Percentiles rank a stretch among this genome's conserved stretches.
Evolutionary conservation across 2,113 vertebrate genomes (phyloP).

Genomic region (Dromaius novaehollandiae): DNA sequence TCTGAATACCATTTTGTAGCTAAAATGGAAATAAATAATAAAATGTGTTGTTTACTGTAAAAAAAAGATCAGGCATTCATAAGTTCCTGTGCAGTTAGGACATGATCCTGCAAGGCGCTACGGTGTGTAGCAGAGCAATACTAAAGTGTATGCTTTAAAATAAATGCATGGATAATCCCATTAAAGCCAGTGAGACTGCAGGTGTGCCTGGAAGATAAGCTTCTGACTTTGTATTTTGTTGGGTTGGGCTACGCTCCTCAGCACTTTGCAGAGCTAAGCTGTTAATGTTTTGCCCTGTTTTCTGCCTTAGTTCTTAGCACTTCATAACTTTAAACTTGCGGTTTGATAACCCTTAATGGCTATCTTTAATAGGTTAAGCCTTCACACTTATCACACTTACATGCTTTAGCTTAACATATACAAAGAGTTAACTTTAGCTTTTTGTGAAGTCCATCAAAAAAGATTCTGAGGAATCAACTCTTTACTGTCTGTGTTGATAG

Average conservation of each 20-base stretch:
- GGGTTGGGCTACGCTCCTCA: neutral
- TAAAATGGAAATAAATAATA: neutral
- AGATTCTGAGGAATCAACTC: neutral
- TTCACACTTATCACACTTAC: neutral
- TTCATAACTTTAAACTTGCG: neutral
- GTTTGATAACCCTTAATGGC: neutral
- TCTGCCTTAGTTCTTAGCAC: neutral
- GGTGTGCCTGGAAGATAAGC: neutral
- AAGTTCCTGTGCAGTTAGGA: neutral
- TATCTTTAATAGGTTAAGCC: neutral
- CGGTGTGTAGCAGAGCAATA: neutral
- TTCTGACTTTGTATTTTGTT: neutral
- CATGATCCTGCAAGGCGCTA: neutral
- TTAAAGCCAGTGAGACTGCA: neutral
- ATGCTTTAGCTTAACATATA: fast-evolving
- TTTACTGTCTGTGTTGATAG: neutral
- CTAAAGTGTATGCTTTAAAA: neutral
- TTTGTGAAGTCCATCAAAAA: neutral
- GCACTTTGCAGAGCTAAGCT: neutral
- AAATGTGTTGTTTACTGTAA: neutral
- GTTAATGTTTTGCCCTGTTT: neutral
- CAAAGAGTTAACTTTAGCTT: neutral
- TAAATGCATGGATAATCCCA: neutral
- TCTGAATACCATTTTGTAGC: neutral
- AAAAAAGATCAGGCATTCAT: neutral